These are phyloP conservation scores for Lucilia cuprina DNA, from an alignment of 1,140 invertebrate species.

Conservation along the genomic window DNA sequence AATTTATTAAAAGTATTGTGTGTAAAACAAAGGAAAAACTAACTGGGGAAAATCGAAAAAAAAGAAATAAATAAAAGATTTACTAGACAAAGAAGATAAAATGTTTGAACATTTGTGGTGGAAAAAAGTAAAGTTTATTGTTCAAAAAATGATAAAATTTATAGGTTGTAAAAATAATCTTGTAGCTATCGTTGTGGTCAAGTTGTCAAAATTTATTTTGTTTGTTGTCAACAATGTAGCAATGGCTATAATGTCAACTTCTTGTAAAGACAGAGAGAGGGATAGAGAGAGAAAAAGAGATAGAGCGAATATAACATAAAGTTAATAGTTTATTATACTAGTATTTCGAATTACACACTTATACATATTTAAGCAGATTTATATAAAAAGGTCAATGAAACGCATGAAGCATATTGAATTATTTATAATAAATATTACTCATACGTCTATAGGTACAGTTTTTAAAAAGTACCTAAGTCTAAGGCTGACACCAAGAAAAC, in stretches of 20 bases:
- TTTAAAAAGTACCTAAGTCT: no score
- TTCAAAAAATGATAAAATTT: background rate
- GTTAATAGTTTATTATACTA: background rate
- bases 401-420: no score
- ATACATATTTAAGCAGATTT: background rate
- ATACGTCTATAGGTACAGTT: no score
- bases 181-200: background rate
- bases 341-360: background rate
- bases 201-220: background rate
- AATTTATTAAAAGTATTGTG: background rate
- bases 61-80: background rate
- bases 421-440: no score
- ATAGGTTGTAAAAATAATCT: conserved; percentile 1
- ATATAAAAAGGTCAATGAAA: no score
- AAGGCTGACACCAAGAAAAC: no score
- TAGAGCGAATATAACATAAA: background rate
- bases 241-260: background rate
- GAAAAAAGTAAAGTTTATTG: background rate
- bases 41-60: background rate
- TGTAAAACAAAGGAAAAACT: background rate
- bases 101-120: background rate
- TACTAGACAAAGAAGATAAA: background rate
- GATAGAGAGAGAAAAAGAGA: background rate
- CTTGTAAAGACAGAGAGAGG: no score
- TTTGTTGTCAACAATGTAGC: background rate